Evolutionary conservation across 2,888 invertebrate species (phyloP), one percentile per base, ranked within the genome.

Genomic region (Aspidapion aeneum): DNA sequence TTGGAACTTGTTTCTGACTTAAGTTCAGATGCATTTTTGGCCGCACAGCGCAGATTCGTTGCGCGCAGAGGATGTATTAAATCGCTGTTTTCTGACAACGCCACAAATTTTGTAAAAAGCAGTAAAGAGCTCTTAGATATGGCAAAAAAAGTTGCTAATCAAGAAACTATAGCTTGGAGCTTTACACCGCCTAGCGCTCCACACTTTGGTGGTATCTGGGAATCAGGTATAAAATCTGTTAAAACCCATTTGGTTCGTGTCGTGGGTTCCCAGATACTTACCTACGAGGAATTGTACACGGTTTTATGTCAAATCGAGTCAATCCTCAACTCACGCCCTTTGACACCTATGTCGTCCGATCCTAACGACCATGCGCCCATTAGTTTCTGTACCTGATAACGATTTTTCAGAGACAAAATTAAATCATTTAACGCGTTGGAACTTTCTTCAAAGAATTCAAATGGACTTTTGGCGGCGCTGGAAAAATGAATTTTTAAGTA

Each of bases 171-270:
- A 22, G 0, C 62, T 12, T 77, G 76, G 76, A 63, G 72, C 21
- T 77, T 76, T 63, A 75, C 72, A 3, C 74, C 75, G 1, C 69
- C 76, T 3, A 48, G 59, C 22, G 66, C 73, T 1, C 75, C 75
- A 1, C 69, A 75, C 59, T 73, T 74, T 57, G 77, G 77, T 3
- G 77, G 77, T 16, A 49, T 77, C 17, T 76, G 75, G 76, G 78
- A 78, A 61, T 71, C 74, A 1, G 73, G 70, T 3, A 70, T 78
- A 7, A 75, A 73, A 55, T 70, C 71, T 0, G 62, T 70, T 1
- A 78, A 79, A 68, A 64, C 59, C 62, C 76, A 75, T 66, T 58
- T 77, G 18, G 65, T 65, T 21, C 66, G 73, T 21, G 64, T 74
- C 1, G 51, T 73, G 7, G 72, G 73, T 0, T 66, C 68, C 48